Percentiles rank a stretch among this genome's conserved stretches.
These are phyloP conservation scores for Myiagra hebetior DNA, from an alignment of 2,113 vertebrate species.

Conservation along the genomic window DNA sequence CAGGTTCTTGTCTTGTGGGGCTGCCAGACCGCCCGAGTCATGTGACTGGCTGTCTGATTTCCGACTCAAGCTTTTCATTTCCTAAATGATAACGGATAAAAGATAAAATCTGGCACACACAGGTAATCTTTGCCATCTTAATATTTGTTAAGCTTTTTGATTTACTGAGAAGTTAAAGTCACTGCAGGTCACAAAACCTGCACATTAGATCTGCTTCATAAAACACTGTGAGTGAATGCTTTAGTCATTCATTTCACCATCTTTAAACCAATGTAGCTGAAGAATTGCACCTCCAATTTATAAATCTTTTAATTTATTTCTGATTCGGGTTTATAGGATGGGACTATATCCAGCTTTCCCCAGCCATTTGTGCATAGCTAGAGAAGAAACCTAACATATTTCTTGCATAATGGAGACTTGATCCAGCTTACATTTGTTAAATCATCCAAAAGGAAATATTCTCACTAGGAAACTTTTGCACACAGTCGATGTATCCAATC, in stretches of 20 bases:
- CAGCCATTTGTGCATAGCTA: slow-evolving; percentile 25
- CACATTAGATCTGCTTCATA: slow-evolving; percentile 77
- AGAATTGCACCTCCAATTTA: slow-evolving; percentile 69
- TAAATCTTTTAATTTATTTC: slow-evolving; percentile 75
- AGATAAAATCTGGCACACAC: slow-evolving; percentile 69
- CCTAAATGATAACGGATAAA: slow-evolving; percentile 69
- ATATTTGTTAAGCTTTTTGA: slow-evolving; percentile 81
- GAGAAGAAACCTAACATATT: slow-evolving; percentile 54
- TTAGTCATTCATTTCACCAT: slow-evolving; percentile 71
- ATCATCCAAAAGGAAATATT: slow-evolving; percentile 52
- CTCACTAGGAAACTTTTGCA: slow-evolving; percentile 12
- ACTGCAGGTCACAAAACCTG: slow-evolving; percentile 72
- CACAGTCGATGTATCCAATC: not conserved
- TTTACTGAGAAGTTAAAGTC: slow-evolving; percentile 76
- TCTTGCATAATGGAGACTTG: slow-evolving; percentile 23
- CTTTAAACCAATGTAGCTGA: slow-evolving; percentile 76
- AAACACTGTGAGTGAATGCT: slow-evolving; percentile 65
- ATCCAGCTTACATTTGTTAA: slow-evolving; percentile 48
- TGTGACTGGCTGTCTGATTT: slow-evolving; percentile 38
- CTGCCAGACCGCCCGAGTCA: not conserved
- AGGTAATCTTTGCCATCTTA: slow-evolving; percentile 75
- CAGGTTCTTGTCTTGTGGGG: slow-evolving; percentile 50
- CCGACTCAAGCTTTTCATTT: slow-evolving; percentile 63
- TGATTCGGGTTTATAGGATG: slow-evolving; percentile 60
- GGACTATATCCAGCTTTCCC: slow-evolving; percentile 36